phyloP scores from a whole-genome alignment of 2,797 vertebrate genomes.

The Sebastiscus tertius region DNA sequence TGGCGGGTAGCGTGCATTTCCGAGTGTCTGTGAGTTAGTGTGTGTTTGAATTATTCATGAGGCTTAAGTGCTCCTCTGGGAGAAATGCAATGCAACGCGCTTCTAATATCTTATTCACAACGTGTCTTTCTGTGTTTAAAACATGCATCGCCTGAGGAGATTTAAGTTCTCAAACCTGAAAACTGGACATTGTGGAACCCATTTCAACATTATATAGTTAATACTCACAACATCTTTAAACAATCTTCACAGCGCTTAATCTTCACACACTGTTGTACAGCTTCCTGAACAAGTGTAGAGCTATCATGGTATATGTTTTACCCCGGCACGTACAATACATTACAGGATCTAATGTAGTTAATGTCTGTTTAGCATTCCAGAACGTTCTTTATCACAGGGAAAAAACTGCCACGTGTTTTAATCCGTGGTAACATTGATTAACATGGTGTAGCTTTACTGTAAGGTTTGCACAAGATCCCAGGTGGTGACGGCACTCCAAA shows the following conservation, averaged over 20 bases:
- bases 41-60: constrained; percentile 75
- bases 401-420: background rate
- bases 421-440: background rate
- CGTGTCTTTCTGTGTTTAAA: constrained; percentile 60
- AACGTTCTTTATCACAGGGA: background rate
- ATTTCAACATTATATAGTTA: background rate
- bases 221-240: background rate
- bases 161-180: constrained; percentile 26
- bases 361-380: background rate
- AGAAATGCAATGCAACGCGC: constrained; percentile 53
- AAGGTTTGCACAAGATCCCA: background rate
- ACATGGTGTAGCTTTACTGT: background rate
- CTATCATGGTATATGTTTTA: no score
- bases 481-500: background rate
- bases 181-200: background rate
- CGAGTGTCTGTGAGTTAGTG: constrained; percentile 50
- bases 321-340: background rate
- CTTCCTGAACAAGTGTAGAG: background rate
- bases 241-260: background rate
- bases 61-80: constrained; percentile 73
- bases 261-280: background rate
- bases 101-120: constrained; percentile 69
- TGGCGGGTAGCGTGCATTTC: constrained; percentile 35
- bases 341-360: background rate
- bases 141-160: constrained; percentile 46